Base-by-base conservation (phyloP, 2,797 vertebrate species). In the Helostoma temminkii region DNA sequence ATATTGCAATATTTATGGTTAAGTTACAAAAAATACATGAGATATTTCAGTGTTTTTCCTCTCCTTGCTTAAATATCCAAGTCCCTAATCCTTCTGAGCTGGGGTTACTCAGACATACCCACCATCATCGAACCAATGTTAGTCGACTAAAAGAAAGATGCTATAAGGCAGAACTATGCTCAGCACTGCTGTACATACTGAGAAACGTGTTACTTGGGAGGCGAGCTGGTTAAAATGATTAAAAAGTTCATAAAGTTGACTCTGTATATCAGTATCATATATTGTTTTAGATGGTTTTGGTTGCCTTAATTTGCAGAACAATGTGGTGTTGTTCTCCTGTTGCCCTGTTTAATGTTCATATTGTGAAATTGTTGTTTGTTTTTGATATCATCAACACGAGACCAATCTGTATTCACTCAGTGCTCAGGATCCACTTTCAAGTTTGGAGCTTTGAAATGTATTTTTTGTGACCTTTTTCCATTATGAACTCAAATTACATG, bases 401-500 rank as follows among this genome's bases (percentile, higher is more conserved):
- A 19, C 10, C 2, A 36, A 32, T 53, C 24, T 65, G 28, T 56
- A 43, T 47, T 45, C 48, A 55, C 30, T 42, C 37, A 55, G 21
- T 25, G 42, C 47, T 74, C 36, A 47, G 22, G 18, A 48, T 37
- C 37, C 11, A 2, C n/a, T 43, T 43, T 43, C 8, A 21, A 10
- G 19, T 43, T 43, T 21, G 2, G n/a, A n/a, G 9, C 9, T 66
- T 50, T 57, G n/a, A 72, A 34, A 22, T 36, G 59, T 32, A 41
- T 56, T 26, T 68, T 54, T 54, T 59, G 24, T 54, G 54, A 69
- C 16, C 12, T 49, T 34, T 71, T 46, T 54, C 19, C 30, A 24
- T 43, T 48, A 74, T 47, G 43, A 50, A 45, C 34, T 65, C 52
- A 30, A n/a, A 50, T n/a, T 41, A 68, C 15, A 63, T 39, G 26